Evolutionary conservation across 2,888 invertebrate genomes (phyloP), one percentile per base, ranked within the genome.

Genomic region (Atrina japonica): DNA sequence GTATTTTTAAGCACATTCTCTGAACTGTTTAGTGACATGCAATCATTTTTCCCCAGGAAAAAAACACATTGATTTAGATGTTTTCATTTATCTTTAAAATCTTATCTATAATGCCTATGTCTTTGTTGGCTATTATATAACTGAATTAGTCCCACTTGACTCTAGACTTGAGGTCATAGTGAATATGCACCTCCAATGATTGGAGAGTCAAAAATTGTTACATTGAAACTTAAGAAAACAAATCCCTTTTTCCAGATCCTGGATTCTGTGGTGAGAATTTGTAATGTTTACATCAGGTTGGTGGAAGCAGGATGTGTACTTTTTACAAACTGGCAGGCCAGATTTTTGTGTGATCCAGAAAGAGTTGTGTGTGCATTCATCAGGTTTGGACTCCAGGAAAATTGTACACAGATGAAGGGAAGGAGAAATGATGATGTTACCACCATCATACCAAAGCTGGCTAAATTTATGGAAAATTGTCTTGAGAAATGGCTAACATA

Each of bases 301-400:
- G 76, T 81, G 35, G 55, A 64, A 9, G 82, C 77, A 55, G 86
- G 86, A 21, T 82, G 83, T 73, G 78, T 85, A 6, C 73, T 86
- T n/a, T 86, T 86, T 66, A 68, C 80, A 43, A 61, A 78, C 55
- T 84, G 83, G 84, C 76, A 63, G 21, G 75, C 76, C 6, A 76
- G 61, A 21, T 82, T 86, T 52, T 69, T 77, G 49, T 86, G 86
- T 70, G 76, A 81, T n/a, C 25, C 11, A 2, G 49, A 53, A 0
- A 45, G 61, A 11, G 45, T 25, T 21, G 67, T 63, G 0, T 78
- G 77, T 71, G 77, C 76, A 6, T 56, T 74, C 9, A 58, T 83
- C 0, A 70, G 70, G 21, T 84, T 84, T 72, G 67, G 58, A 5
- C 60, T 78, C 52, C 64, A 58, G 1, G 67, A 72, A 25, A 40